These are phyloP conservation scores for Dendrolimus kikuchii DNA, from an alignment of 1,140 invertebrate species.

Conservation along the genomic window DNA sequence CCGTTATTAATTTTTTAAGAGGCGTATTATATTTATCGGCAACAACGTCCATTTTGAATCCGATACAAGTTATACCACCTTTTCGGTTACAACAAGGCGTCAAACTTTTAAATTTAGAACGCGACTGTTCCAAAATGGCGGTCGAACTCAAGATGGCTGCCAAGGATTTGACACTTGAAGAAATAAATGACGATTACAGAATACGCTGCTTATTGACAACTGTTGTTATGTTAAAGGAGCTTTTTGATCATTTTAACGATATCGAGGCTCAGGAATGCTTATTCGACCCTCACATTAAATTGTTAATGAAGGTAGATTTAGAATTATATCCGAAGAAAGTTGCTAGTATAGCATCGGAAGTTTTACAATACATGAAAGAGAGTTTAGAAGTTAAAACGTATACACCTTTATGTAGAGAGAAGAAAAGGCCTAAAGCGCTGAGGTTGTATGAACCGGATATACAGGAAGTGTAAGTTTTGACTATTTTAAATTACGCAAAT, in stretches of 20 bases:
- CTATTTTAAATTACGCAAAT: neutral
- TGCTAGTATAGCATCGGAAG: conserved; percentile 56
- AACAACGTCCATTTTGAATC: conserved; percentile 71
- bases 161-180: conserved; percentile 68
- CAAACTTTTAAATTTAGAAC: conserved; percentile 73
- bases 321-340: conserved; percentile 77
- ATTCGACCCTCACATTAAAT: conserved; percentile 58
- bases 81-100: conserved; percentile 74
- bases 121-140: conserved; percentile 53
- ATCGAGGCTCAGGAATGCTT: conserved; percentile 65
- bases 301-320: conserved; percentile 65
- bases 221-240: conserved; percentile 74
- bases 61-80: conserved; percentile 76
- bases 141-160: conserved; percentile 42
- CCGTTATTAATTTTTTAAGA: conserved; percentile 83
- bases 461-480: conserved; percentile 82
- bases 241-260: conserved; percentile 71
- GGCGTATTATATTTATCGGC: conserved; percentile 79
- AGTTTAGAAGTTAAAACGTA: conserved; percentile 72
- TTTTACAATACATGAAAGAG: conserved; percentile 66
- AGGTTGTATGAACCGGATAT: conserved; percentile 89
- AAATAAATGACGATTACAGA: conserved; percentile 76
- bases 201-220: conserved; percentile 71
- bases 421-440: conserved; percentile 85
- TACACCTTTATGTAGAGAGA: conserved; percentile 54